These are phyloP conservation scores for Alethe castanea DNA, from an alignment of 2,113 vertebrate genomes.

Conservation along the genomic window DNA sequence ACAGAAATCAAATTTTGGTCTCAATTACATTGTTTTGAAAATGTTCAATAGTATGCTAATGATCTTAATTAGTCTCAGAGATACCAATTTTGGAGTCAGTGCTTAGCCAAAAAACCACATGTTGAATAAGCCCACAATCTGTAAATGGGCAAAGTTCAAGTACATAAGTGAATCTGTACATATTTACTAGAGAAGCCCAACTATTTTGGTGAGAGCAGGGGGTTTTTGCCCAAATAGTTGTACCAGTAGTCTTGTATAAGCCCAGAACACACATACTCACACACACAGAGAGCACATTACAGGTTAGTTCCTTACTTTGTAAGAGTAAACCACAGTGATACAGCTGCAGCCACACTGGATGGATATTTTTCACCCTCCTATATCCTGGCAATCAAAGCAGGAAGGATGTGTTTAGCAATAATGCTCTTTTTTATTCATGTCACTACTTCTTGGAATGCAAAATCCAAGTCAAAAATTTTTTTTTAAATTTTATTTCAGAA, in stretches of 20 bases:
- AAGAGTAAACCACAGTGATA: not conserved
- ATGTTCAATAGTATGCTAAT: not conserved
- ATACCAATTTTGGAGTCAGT: not conserved
- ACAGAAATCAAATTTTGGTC: slow-evolving; percentile 22
- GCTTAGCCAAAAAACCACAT: slow-evolving; percentile 1
- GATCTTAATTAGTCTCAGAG: slow-evolving; percentile 9
- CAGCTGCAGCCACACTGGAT: not conserved
- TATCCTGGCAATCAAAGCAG: not conserved
- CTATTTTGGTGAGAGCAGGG: not conserved
- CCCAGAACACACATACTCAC: not conserved
- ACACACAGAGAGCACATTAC: not conserved
- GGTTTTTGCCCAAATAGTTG: not conserved
- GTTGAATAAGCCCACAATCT: not conserved
- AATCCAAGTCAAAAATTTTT: not conserved
- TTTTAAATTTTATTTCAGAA: not conserved
- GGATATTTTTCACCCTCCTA: not conserved
- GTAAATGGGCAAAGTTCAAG: not conserved
- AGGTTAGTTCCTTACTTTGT: not conserved
- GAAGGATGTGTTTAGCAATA: not conserved
- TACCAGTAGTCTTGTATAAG: not conserved
- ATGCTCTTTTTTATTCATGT: not conserved
- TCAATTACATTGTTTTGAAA: not conserved
- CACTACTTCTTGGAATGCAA: not conserved
- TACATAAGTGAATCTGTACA: not conserved
- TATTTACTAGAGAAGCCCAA: not conserved